Evolutionary conservation across 1,140 invertebrate genomes (phyloP).

Genomic region (Leptoteleia sp.): DNA sequence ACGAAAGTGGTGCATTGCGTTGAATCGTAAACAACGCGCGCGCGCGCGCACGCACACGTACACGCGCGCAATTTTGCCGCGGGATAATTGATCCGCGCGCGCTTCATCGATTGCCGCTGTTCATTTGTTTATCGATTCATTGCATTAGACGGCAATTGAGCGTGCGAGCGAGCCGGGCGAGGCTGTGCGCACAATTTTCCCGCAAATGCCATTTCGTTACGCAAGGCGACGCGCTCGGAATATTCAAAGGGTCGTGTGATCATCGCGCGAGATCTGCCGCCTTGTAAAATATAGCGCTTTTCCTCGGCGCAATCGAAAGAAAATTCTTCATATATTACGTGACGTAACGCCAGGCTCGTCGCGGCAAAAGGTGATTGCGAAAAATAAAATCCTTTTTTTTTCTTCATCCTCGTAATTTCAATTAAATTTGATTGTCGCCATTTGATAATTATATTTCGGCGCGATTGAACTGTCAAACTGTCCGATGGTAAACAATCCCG

Average conservation of each 20-base stretch:
- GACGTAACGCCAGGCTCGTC: no score
- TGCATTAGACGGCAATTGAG: slow-evolving; percentile 21
- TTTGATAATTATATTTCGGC: no score
- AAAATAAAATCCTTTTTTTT: no score
- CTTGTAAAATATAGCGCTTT: slow-evolving; percentile 13
- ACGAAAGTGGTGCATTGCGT: slow-evolving; percentile 57
- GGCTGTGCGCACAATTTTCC: slow-evolving; percentile 24
- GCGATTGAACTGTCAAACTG: no score
- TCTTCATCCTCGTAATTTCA: no score
- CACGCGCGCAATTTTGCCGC: slow-evolving; percentile 6
- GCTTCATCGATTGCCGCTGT: slow-evolving; percentile 8
- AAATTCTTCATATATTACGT: no score
- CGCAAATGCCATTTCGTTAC: slow-evolving; percentile 40
- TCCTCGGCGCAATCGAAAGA: slow-evolving; percentile 8
- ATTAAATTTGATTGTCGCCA: no score
- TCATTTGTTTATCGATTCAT: no score
- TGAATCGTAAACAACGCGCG: slow-evolving; percentile 46
- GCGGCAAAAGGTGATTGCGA: no score
- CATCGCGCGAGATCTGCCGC: slow-evolving; percentile 11
- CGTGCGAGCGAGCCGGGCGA: slow-evolving; percentile 15
- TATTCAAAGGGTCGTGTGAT: slow-evolving; percentile 33
- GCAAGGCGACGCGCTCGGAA: slow-evolving; percentile 26
- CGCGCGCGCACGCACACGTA: slow-evolving; percentile 23
- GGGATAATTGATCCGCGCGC: slow-evolving; percentile 26
- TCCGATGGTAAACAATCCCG: no score